Evolutionary conservation across 2,888 invertebrate species (phyloP), one percentile per base, ranked within the genome.

Genomic region (Arctia plantaginis): DNA sequence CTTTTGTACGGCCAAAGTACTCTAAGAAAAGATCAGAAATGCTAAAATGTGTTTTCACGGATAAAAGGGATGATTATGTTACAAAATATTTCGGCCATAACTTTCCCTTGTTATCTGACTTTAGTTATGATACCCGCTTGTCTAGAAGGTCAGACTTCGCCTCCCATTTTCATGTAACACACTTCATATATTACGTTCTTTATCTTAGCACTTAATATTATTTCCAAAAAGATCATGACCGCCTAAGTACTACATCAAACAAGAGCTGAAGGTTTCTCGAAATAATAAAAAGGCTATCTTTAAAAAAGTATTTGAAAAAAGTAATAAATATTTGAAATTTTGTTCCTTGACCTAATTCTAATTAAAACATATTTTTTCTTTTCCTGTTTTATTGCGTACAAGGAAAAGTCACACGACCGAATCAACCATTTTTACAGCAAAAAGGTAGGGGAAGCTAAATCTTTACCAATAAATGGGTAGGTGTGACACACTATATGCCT

Each of bases 11-110:
- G 13, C 59, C 62, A 55, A 70, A 77, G 66, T 70, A 65, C 68
- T 66, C 75, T 39, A 44, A 74, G 75, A 75, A 76, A 78, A 55
- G 69, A 69, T 75, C 71, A 70, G 44, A 75, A 77, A 80, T 78
- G 75, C 69, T 78, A 68, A 77, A 81, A 55, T 77, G 73, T 65
- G 74, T 81, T 51, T 77, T 75, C 74, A 75, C 70, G 70, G 74
- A 71, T 65, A 67, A 66, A 77, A 64, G 72, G 74, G 72, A 66
- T 66, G 44, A 62, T 68, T 75, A 71, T 77, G 74, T 77, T 82
- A 77, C 74, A 79, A 79, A 79, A 77, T 71, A 78, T 79, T 77
- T 78, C 74, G 77, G 66, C 72, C 64, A 76, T 75, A 76, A 77
- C 59, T 79, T 15, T 74, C 55, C 20, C 74, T 75, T 82, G 71